Evolutionary conservation across 2,113 vertebrate species (phyloP), one percentile per base, ranked within the genome.

Genomic region (Nettapus auritus): DNA sequence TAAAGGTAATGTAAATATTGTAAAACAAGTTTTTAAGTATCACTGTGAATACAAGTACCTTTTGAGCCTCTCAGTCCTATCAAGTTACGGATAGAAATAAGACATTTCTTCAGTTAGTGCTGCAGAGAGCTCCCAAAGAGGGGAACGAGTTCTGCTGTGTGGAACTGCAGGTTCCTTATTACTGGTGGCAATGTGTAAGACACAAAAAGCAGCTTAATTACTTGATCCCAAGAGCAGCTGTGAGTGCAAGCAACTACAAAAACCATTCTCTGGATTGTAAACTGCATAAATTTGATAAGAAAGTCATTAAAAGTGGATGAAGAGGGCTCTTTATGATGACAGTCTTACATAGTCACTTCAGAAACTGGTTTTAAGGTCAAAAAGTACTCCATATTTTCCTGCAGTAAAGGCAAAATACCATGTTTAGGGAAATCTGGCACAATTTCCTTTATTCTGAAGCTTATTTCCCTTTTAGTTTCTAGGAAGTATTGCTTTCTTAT

Each of bases 261-360:
- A 94, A 59, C 38, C 69, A 84, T 84, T 63, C 42, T 74, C 46
- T 22, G 34, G 70, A 69, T 71, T 91, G 86, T 86, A 95, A 95
- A 97, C 79, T 38, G 77, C 86, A 71, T 52, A 87, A 46, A 89
- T 85, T 90, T 94, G 89, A 91, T 90, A 89, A 95, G 79, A 48
- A 95, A 95, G 79, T 90, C 64, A 82, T 97, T 90, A 95, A 69
- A 33, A 89, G 55, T 52, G 52, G 94, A 91, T 33, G 60, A 93
- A 64, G 42, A 87, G 68, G 52, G 46, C 19, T 36, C 36, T 88
- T 96, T 88, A 91, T 0, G 0, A 84, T 70, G 73, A 48, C 80
- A 82, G 80, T 82, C 66, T 85, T 85, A 91, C n/a, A 74, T 3
- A 80, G 75, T 59, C 71, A 66, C 73, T 93, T 90, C 66, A 91